Percentiles rank a stretch among this genome's conserved stretches.
These are phyloP conservation scores for Hylaeus volcanicus DNA, from an alignment of 1,140 invertebrate genomes.

Conservation along the genomic window DNA sequence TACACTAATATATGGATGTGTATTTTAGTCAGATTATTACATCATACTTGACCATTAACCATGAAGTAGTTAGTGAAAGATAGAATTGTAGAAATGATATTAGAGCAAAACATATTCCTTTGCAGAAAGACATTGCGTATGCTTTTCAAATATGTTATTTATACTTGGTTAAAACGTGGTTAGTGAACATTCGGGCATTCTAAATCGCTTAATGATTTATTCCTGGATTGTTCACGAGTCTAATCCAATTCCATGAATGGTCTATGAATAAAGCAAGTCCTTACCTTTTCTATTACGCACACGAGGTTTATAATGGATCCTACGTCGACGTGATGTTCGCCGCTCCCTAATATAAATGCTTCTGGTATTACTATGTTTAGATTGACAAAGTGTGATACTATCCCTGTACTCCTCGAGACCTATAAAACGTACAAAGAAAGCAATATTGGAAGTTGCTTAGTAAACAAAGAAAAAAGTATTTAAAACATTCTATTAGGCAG, in stretches of 20 bases:
- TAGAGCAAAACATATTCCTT: no score
- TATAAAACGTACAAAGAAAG: constrained; percentile 72
- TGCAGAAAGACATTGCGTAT: no score
- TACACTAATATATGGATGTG: no score
- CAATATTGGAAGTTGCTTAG: neutral
- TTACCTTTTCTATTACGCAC: constrained; percentile 96
- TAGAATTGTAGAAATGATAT: no score
- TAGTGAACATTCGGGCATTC: no score
- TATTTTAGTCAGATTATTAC: no score
- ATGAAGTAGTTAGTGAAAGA: no score
- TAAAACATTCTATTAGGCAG: no score
- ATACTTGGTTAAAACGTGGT: no score
- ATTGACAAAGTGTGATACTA: constrained; percentile 93
- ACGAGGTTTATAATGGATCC: constrained; percentile 94
- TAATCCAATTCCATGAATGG: neutral
- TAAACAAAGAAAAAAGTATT: no score
- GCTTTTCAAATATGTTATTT: no score
- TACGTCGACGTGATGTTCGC: constrained; percentile 93
- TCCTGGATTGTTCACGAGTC: neutral
- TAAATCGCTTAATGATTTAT: neutral
- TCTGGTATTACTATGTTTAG: constrained; percentile 93
- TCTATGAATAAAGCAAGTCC: constrained; percentile 42
- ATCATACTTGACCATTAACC: no score
- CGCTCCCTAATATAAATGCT: constrained; percentile 92
- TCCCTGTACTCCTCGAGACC: constrained; percentile 92